Evolutionary conservation across 2,888 invertebrate species (phyloP).

Genomic region (Drepana falcataria): DNA sequence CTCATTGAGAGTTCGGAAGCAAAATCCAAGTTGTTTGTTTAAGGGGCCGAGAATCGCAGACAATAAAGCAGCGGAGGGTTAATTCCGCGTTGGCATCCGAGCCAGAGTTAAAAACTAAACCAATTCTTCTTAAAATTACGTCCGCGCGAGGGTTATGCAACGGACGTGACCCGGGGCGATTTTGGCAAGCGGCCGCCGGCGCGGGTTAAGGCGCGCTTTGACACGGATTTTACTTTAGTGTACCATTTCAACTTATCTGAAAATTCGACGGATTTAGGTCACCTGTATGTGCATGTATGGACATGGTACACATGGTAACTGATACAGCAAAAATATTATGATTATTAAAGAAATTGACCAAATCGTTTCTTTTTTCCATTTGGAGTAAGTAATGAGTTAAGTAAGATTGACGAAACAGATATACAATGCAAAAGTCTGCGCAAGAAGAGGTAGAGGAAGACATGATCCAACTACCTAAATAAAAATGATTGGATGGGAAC

Average conservation of each 20-base stretch:
- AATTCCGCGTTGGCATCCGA: conserved; percentile 53
- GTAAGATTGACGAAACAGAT: no score
- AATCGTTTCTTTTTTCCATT: no score
- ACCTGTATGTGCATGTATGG: no score
- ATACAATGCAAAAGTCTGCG: no score
- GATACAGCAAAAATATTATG: no score
- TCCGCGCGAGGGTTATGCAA: conserved; percentile 48
- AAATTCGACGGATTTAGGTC: not conserved
- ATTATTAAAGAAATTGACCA: no score
- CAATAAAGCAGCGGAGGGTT: conserved; percentile 50
- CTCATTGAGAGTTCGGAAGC: not conserved
- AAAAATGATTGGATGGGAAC: no score
- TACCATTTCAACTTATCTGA: not conserved
- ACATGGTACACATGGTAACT: no score
- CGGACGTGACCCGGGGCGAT: conserved; percentile 47
- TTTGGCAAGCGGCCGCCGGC: conserved; percentile 48
- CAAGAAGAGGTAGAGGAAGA: no score
- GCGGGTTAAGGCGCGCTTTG: conserved; percentile 26
- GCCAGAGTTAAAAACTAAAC: conserved; percentile 65
- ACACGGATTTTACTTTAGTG: conserved; percentile 24
- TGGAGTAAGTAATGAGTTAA: no score
- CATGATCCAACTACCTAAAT: no score
- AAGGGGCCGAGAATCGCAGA: conserved; percentile 9
- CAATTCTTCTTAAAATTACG: conserved; percentile 67
- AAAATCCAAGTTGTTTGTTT: not conserved